Evolutionary conservation across 1,140 invertebrate species (phyloP).

Genomic region (Zaprionus capensis): DNA sequence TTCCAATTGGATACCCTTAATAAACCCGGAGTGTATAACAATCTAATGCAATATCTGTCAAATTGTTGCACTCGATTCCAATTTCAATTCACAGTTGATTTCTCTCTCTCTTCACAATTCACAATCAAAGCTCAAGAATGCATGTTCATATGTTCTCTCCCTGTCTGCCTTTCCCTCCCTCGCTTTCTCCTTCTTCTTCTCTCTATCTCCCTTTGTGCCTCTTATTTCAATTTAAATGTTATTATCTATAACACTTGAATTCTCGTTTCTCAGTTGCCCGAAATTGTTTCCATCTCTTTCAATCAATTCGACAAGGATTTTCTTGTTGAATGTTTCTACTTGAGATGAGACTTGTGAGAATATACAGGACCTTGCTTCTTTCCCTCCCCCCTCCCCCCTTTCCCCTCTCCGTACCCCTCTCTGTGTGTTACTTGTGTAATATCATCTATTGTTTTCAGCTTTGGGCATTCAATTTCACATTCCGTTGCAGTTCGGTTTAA

Average conservation of each 20-base stretch:
- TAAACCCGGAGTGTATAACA: background rate
- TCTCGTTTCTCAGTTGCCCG: background rate
- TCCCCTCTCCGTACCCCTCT: background rate
- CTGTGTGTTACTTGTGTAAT: background rate
- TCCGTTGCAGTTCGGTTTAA: conserved; percentile 28
- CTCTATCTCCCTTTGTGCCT: background rate
- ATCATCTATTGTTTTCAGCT: conserved; percentile 1
- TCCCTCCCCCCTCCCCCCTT: background rate
- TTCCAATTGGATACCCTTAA: background rate
- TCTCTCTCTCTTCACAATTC: background rate
- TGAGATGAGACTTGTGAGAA: background rate
- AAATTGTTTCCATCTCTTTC: background rate
- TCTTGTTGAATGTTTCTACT: conserved; percentile 6
- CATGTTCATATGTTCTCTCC: no score
- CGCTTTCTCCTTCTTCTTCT: background rate
- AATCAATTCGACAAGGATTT: conserved; percentile 4
- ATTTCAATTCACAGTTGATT: conserved; percentile 1
- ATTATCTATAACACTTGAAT: background rate
- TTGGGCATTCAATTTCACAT: conserved; percentile 8
- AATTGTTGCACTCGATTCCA: background rate
- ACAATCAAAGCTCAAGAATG: background rate
- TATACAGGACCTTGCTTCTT: background rate
- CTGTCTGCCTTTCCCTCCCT: background rate
- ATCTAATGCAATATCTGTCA: background rate
- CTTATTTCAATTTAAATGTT: background rate